These are phyloP conservation scores for Pterocles burchelli DNA, from an alignment of 2,113 vertebrate species.

Conservation along the genomic window DNA sequence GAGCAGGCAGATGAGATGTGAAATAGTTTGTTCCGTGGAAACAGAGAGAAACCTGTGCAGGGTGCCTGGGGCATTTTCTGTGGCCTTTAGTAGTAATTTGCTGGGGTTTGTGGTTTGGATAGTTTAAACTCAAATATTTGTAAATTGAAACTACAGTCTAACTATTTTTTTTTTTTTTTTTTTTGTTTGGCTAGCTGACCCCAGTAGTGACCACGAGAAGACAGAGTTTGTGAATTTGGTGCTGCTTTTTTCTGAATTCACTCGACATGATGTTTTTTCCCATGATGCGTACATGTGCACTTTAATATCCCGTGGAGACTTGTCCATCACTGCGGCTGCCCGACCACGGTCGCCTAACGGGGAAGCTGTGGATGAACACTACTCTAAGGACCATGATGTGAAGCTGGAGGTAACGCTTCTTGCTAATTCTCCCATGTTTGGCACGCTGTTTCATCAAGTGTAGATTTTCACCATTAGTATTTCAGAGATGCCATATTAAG, in stretches of 20 bases:
- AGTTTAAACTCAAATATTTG: not conserved
- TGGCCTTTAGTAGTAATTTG: not conserved
- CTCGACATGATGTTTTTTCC: slow-evolving; percentile 78
- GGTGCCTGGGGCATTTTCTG: not conserved
- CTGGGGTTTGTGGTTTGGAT: not conserved
- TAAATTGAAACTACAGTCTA: not conserved
- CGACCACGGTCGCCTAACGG: slow-evolving; percentile 57
- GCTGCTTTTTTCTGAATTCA: slow-evolving; percentile 81
- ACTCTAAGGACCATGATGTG: slow-evolving; percentile 60
- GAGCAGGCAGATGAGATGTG: not conserved
- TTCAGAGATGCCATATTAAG: not conserved
- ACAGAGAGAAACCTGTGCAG: not conserved
- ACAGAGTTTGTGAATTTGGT: slow-evolving; percentile 80
- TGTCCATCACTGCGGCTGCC: slow-evolving; percentile 55
- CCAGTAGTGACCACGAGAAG: slow-evolving; percentile 76
- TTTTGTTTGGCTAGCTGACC: slow-evolving; percentile 65
- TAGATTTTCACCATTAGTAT: not conserved
- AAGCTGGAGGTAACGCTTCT: slow-evolving; percentile 69
- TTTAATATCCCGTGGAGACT: slow-evolving; percentile 78
- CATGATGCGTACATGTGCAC: slow-evolving; percentile 81
- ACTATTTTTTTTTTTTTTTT: not conserved
- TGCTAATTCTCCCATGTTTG: not conserved
- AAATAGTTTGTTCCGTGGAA: not conserved
- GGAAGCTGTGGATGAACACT: slow-evolving; percentile 63
- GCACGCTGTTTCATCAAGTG: accelerated